Conservation (phyloP, 2,888 invertebrate genomes). For the Desoria tigrina region DNA sequence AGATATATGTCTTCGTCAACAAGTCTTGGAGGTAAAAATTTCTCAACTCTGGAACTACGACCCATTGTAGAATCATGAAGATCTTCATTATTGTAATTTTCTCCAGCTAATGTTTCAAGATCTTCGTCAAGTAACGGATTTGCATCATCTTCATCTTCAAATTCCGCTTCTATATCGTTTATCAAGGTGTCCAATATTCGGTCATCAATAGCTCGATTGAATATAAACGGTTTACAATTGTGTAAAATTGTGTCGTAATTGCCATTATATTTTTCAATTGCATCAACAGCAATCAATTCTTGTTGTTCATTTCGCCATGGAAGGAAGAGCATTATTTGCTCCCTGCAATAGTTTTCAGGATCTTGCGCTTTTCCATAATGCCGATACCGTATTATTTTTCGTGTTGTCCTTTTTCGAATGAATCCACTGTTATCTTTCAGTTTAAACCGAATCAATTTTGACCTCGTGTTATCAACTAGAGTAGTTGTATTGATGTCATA, state of each 20-base stretch:
- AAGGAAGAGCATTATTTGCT: too few species aligned
- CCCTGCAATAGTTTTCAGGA: too few species aligned
- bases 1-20: slow-evolving; percentile 36
- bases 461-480: too few species aligned
- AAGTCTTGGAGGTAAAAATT: slow-evolving; percentile 26
- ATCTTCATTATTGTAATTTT: slow-evolving; percentile 1
- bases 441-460: too few species aligned
- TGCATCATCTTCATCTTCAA: slow-evolving; percentile 15
- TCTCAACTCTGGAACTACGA: not conserved
- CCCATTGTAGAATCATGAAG: not conserved
- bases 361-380: too few species aligned
- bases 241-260: slow-evolving; percentile 8
- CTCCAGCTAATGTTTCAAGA: slow-evolving; percentile 7
- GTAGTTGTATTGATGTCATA: too few species aligned
- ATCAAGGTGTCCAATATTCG: not conserved
- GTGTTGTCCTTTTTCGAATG: too few species aligned
- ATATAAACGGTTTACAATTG: slow-evolving; percentile 26
- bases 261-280: not conserved
- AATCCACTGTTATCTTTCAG: too few species aligned
- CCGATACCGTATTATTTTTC: too few species aligned
- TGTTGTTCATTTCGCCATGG: too few species aligned
- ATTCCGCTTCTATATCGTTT: not conserved
- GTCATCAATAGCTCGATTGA: slow-evolving; percentile 6
- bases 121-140: not conserved
- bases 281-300: not conserved